Evolutionary conservation across 1,140 invertebrate species (phyloP).

Genomic region (Tetramorium alpestre): DNA sequence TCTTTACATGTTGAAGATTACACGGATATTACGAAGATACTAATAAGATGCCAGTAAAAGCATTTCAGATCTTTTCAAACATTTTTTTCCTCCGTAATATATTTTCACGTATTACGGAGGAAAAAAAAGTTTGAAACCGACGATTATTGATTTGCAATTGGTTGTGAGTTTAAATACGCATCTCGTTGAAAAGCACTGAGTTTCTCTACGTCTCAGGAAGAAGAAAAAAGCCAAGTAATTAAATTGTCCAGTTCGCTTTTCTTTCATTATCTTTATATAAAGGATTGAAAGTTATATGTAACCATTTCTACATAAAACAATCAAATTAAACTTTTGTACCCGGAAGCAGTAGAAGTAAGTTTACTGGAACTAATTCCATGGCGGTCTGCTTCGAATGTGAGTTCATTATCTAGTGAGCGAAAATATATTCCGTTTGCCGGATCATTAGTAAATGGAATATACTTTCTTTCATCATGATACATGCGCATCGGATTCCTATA

Average conservation of each 20-base stretch:
- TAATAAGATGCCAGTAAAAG: not conserved
- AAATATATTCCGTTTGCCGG: slow-evolving; percentile 28
- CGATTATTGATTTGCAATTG: not conserved
- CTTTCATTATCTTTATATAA: slow-evolving; percentile 7
- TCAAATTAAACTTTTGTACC: slow-evolving; percentile 40
- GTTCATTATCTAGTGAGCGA: not conserved
- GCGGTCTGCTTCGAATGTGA: not conserved
- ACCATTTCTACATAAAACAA: slow-evolving; percentile 29
- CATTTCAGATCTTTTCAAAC: not conserved
- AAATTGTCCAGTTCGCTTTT: not conserved
- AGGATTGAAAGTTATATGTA: slow-evolving; percentile 2
- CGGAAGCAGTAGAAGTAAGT: not conserved
- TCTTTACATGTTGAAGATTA: not conserved
- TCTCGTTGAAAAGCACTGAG: not conserved
- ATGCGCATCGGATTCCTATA: not conserved
- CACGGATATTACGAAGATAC: not conserved
- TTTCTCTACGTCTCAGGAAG: not conserved
- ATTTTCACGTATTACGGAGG: too few relatives aligned
- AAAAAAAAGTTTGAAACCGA: not conserved
- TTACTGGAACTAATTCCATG: slow-evolving; percentile 27
- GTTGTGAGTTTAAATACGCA: not conserved
- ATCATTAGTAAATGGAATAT: slow-evolving; percentile 37
- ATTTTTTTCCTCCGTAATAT: not conserved
- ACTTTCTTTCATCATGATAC: not conserved
- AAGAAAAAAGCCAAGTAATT: not conserved